phyloP scores from a whole-genome alignment of 2,888 invertebrate species.

The Xanthorhoe spadicearia region DNA sequence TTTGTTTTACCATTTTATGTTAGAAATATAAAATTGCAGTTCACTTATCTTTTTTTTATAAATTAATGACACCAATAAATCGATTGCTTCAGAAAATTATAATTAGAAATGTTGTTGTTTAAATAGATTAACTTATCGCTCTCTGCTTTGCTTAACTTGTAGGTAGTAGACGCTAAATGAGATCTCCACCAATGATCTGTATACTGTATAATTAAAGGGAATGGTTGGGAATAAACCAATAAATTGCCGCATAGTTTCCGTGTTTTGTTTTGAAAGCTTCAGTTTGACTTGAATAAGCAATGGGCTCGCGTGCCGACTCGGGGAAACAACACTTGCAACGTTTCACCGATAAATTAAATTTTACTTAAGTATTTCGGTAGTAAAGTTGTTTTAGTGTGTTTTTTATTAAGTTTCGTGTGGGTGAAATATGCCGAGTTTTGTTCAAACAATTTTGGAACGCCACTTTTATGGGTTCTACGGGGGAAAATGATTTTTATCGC shows the following conservation, averaged over 20 bases:
- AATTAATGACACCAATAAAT: no score
- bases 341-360: slow-evolving; percentile 46
- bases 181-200: no score
- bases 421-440: slow-evolving; percentile 33
- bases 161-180: no score
- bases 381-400: slow-evolving; percentile 40
- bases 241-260: slow-evolving; percentile 72
- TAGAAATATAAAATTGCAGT: no score
- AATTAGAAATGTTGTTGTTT: no score
- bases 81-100: no score
- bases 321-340: slow-evolving; percentile 44
- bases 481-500: slow-evolving; percentile 1
- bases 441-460: slow-evolving; percentile 35
- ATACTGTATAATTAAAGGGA: background rate
- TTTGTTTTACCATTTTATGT: no score
- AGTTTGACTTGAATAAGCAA: slow-evolving; percentile 65
- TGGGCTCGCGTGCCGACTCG: slow-evolving; percentile 46
- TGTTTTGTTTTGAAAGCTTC: slow-evolving; percentile 74
- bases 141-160: background rate
- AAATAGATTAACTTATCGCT: no score
- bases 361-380: slow-evolving; percentile 43
- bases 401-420: slow-evolving; percentile 39
- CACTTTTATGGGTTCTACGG: slow-evolving; percentile 14
- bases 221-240: slow-evolving; percentile 48
- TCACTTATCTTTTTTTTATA: no score